Base-by-base conservation (phyloP, 1,140 invertebrate genomes). In the Orius insidiosus region DNA sequence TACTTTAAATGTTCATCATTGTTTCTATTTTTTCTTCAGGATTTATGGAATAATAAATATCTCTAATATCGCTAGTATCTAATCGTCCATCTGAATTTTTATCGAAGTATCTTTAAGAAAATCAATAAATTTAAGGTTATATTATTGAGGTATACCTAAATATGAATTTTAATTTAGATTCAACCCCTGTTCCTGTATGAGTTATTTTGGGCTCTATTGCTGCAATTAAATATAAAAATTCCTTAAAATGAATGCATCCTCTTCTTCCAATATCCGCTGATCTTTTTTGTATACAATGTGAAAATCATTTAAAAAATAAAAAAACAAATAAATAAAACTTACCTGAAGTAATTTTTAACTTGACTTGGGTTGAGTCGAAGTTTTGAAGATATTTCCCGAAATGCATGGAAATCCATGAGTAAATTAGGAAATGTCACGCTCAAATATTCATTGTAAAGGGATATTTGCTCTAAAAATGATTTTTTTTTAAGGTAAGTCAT, bases 381-480 rank as follows among this genome's bases (percentile, higher is more conserved):
- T 24, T 24, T 24, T 24, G 10, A 10, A 32, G 11, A 14, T 1
- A 34, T 19, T 3, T n/a, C 19, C 6, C n/a, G 24, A 31, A 47
- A 47, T n/a, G 37, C 33, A 15, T 37, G n/a, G 5, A 4, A 6
- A 24, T 37, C 33, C 45, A 47, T 47, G 3, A 47, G 38, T 24
- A 47, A 11, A n/a, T 15, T 37, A 8, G 45, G 45, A 47, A 38
- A 47, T 7, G 24, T 38, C 5, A 38, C 16, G n/a, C 3, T 5
- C 7, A 47, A 30, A 38, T 33, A 37, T 24, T 30, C 19, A n/a
- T 30, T 37, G 31, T 47, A 47, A 31, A 47, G 36, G 34, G 24
- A 33, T 11, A 30, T 47, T 13, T 37, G 34, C 8, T 38, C 45
- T 47, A 19, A 47, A 46, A 46, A 36, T 2, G 24, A 24, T n/a